Evolutionary conservation across 2,888 invertebrate genomes (phyloP).

Genomic region (Drosophila anomalipes): DNA sequence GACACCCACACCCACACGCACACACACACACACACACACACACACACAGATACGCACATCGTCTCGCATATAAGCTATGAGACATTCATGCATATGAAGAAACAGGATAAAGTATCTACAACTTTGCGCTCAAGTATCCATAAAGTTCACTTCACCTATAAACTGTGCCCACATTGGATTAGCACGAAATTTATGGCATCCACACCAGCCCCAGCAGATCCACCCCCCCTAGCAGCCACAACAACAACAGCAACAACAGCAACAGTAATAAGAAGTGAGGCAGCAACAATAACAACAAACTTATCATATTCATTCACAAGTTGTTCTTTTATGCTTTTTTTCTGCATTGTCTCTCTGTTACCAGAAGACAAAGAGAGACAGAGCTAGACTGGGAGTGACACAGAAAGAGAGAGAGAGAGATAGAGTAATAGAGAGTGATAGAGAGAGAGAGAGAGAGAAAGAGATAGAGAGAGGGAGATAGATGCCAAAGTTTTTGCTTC

Average conservation of each 20-base stretch:
- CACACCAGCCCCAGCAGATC: not conserved
- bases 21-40: too few species aligned
- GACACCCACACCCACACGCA: not conserved
- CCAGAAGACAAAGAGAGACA: slow-evolving; percentile 11
- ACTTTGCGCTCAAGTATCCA: slow-evolving; percentile 73
- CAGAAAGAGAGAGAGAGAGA: not conserved
- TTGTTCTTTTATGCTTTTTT: slow-evolving; percentile 35
- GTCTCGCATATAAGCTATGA: slow-evolving; percentile 5
- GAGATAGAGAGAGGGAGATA: slow-evolving; percentile 13
- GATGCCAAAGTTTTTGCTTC: slow-evolving; percentile 67
- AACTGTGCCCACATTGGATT: slow-evolving; percentile 74
- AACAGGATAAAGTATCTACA: slow-evolving; percentile 54
- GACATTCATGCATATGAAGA: slow-evolving; percentile 58
- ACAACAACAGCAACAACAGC: slow-evolving; percentile 33
- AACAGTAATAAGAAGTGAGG: slow-evolving; percentile 5
- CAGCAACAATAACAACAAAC: slow-evolving; percentile 48
- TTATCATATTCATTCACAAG: slow-evolving; percentile 80
- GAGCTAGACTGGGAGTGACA: not conserved
- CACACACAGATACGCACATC: not conserved
- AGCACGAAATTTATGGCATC: slow-evolving; percentile 71
- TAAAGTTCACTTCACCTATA: slow-evolving; percentile 80
- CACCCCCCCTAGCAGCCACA: not conserved
- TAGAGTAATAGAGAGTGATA: slow-evolving; percentile 20
- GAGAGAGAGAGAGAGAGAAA: not conserved
- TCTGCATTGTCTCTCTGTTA: slow-evolving; percentile 17